Base-by-base conservation (phyloP, 53 echinoderm and acorn worm species). In the Echinometra lucunter region DNA sequence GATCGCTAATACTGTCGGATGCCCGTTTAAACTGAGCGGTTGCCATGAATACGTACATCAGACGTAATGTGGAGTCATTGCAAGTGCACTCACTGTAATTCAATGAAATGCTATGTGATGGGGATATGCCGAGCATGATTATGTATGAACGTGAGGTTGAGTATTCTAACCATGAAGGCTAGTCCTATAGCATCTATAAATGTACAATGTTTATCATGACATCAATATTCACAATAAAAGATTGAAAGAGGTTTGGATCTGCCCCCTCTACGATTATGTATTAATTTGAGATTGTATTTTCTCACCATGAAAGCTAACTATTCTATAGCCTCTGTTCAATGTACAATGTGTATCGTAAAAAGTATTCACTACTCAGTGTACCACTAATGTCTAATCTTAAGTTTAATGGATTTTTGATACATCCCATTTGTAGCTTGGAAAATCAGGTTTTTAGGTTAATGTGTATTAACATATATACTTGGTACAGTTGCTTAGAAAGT, bases 31-130 rank as follows among this genome's bases (percentile, higher is more conserved):
- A 89, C 60, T 8, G 58, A 89, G 60, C 89, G 19, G 89, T 89
- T 89, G 89, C 89, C 89, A 89, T 89, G 89, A 37, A 89, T 89
- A 89, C 58, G 37, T 6, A 89, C 60, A 89, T 89, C 58, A 60
- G 57, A 89, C 60, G 89, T 60, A 60, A 60, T 89, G 47, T 85
- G 49, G 85, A 85, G 85, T 85, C 85, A 49, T 85, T 19, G 49
- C 85, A 53, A 49, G 85, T 85, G 49, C 85, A 85, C 49, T 49
- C 85, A 49, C 85, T 85, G 85, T 85, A 85, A 85, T 85, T 85
- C 85, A 85, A 85, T 85, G 85, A 85, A 85, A 85, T 85, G 49
- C 85, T n/a, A 49, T 45, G 85, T 49, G 49, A 47, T 85, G 45
- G 47, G 49, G 45, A 85, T 85, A 47, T 85, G 85, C 47, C 49